Evolutionary conservation across 2,888 invertebrate genomes (phyloP).

Genomic region (Acronicta alni): DNA sequence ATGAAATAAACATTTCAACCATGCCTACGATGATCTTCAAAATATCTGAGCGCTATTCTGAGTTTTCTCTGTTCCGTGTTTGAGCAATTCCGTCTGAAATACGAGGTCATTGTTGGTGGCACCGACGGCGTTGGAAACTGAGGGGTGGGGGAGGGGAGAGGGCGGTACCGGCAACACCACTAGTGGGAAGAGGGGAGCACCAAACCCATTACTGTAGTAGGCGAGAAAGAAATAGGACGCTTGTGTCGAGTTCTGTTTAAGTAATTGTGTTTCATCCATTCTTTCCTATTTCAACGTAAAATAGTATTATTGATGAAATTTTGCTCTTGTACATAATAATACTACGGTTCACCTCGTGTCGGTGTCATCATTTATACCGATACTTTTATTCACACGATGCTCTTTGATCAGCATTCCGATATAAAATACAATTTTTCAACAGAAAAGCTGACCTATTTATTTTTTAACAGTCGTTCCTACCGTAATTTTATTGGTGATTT

Average conservation of each 20-base stretch:
- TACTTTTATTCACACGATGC: slow-evolving; percentile 38
- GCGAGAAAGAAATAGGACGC: slow-evolving; percentile 87
- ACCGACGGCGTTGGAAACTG: slow-evolving; percentile 81
- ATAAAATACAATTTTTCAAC: slow-evolving; percentile 30
- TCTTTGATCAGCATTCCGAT: slow-evolving; percentile 28
- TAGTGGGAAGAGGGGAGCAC: slow-evolving; percentile 69
- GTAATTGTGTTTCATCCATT: slow-evolving; percentile 86
- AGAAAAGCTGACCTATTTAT: slow-evolving; percentile 22
- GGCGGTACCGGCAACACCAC: slow-evolving; percentile 67
- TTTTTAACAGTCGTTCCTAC: slow-evolving; percentile 20
- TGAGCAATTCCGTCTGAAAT: slow-evolving; percentile 88
- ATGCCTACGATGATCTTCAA: slow-evolving; percentile 55
- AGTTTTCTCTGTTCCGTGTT: slow-evolving; percentile 86
- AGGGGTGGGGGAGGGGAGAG: slow-evolving; percentile 67
- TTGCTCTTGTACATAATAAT: slow-evolving; percentile 56
- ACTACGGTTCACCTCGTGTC: slow-evolving; percentile 31
- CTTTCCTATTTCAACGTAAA: slow-evolving; percentile 74
- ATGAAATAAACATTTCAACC: neutral
- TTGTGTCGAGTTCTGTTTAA: slow-evolving; percentile 84
- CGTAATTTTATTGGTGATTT: neutral
- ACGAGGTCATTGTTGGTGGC: slow-evolving; percentile 89
- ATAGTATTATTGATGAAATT: slow-evolving; percentile 64
- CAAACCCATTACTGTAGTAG: slow-evolving; percentile 85
- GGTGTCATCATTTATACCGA: slow-evolving; percentile 28
- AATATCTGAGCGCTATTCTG: slow-evolving; percentile 77